Evolutionary conservation across 1,140 invertebrate genomes (phyloP), one percentile per base, ranked within the genome.

Genomic region (Leguminivora glycinivorella): DNA sequence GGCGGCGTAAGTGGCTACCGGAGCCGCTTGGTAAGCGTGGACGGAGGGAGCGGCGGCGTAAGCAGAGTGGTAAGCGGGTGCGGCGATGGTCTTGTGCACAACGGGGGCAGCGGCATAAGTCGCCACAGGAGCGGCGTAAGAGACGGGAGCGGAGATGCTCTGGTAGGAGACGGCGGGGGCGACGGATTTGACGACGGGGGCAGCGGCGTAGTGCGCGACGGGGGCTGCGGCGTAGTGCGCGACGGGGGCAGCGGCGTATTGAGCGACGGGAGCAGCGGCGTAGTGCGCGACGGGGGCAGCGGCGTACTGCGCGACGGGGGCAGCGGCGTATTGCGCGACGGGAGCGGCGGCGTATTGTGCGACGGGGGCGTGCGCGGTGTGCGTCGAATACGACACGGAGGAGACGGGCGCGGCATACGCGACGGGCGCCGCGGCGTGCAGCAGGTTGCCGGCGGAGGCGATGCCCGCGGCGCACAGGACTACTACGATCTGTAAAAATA

Each of bases 401-500:
- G 47, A 19, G 19, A 52, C 47, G n/a, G 67, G 25, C 0, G 70
- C 31, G 22, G 66, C 34, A 81, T 84, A 85, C 0, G 79, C 74
- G 6, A 85, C 71, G 9, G 83, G 84, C 3, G 77, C 72, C 22
- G 83, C 81, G 4, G 80, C 81, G 60, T 80, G 76, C 10, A 85
- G 72, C 14, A 87, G 78, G 80, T 85, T 81, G 71, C 85, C 85
- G 24, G 85, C 85, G 17, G 84, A 80, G 56, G 84, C 87, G 68
- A 89, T 77, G 72, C 87, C 79, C 69, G 82, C 84, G 19, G 82
- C 84, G 74, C 85, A 89, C 66, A 87, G 63, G 72, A 87, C 77
- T 31, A 87, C 69, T n/a, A 84, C 22, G n/a, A 89, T 76, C 87
- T 89, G 72, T 4, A 78, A 78, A 25, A 73, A 63, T 67, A 68